Percentiles rank a stretch among this genome's conserved stretches.
Evolutionary conservation across 2,797 vertebrate species (phyloP).

Genomic region (Strix occidentalis): DNA sequence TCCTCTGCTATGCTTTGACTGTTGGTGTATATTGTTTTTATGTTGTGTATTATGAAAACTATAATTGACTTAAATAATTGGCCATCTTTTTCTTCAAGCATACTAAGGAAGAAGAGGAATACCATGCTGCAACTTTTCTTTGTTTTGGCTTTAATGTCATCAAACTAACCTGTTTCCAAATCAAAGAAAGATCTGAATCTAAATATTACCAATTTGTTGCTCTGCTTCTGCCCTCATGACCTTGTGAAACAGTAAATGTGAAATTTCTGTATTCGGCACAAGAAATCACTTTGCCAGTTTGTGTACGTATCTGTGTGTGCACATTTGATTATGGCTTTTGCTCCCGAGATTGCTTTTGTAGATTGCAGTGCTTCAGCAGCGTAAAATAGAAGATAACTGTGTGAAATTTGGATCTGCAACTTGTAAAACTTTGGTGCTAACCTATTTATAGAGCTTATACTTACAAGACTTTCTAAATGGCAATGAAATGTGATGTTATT

Average conservation of each 20-base stretch:
- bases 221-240: not conserved
- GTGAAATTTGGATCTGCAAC: not conserved
- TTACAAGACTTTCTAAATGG: not conserved
- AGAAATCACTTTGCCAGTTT: not conserved
- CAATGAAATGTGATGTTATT: not conserved
- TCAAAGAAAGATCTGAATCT: not conserved
- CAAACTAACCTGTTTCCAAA: not conserved
- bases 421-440: not conserved
- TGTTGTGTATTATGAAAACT: not conserved
- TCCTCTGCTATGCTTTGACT: not conserved
- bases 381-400: not conserved
- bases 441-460: not conserved
- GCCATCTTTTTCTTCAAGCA: not conserved
- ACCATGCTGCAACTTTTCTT: not conserved
- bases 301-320: not conserved
- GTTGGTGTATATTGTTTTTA: slow-evolving; percentile 2
- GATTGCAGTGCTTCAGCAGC: not conserved
- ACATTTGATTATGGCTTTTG: not conserved
- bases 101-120: not conserved
- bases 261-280: not conserved
- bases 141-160: not conserved
- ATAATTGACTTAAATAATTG: not conserved
- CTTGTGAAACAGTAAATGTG: not conserved
- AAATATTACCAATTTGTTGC: not conserved
- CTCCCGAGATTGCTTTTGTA: not conserved